Base-by-base conservation (phyloP, 1,140 invertebrate species). In the Drosophila mayri region DNA sequence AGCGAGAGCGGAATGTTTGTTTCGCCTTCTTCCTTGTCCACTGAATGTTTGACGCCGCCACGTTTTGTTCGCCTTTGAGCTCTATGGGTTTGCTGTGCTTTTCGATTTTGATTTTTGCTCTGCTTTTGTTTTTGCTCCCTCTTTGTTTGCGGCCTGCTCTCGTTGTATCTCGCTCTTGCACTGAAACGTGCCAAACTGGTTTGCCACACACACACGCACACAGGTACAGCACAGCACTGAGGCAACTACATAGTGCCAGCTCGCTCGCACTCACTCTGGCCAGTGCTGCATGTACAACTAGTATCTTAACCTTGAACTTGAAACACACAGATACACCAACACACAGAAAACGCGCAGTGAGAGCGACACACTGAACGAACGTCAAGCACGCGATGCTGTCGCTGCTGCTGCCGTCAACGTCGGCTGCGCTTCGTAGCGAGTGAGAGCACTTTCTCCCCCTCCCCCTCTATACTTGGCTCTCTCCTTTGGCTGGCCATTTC, bases 251-350 rank as follows among this genome's bases (percentile, higher is more conserved):
- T 76, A 43, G 67, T 75, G 70, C 58, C 52, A 67, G 76, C 75
- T 60, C 70, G 32, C 77, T 58, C 30, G 44, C 57, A 59, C 67
- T 32, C 47, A 18, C 35, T 16, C 12, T 20, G 25, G 10, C 12
- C 3, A 55, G 44, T 22, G n/a, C 16, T 55, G 60, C 62, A 76
- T 79, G 63, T 57, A 88, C 85, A 90, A 90, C 90, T 91, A 85
- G 90, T 90, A 91, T 91, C 90, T 91, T 91, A 91, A 91, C 90
- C 90, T 91, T 91, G 90, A 91, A 91, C 90, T 91, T 91, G 90
- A 91, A 91, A 91, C 66, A 91, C 79, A 88, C 79, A 91, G 79
- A 80, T 61, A 70, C 66, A 44, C 44, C 14, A 43, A 49, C 55
- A 38, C 47, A 57, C 58, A 57, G 8, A 8, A 75, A 49, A 80